Evolutionary conservation across 2,797 vertebrate genomes (phyloP).

Genomic region (Coilia nasus): DNA sequence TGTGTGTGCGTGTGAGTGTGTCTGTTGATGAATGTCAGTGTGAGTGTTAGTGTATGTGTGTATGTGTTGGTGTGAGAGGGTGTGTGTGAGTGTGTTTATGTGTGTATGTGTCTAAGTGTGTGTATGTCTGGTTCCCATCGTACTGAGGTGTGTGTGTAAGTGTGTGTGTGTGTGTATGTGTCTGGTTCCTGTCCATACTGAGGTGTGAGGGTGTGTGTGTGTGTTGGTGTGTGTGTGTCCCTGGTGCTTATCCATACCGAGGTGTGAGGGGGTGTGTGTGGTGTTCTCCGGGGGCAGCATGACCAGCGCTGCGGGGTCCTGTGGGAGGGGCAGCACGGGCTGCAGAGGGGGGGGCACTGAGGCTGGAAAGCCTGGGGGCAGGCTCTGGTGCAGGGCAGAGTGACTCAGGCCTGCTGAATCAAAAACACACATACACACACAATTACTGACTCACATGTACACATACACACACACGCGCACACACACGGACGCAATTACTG

Average conservation of each 20-base stretch:
- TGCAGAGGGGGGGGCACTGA: conserved; percentile 91
- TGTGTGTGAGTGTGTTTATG: conserved; percentile 65
- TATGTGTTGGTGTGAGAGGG: conserved; percentile 70
- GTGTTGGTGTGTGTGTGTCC: conserved; percentile 25
- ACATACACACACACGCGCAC: not conserved
- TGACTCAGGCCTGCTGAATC: conserved; percentile 86
- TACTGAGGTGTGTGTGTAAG: conserved; percentile 63
- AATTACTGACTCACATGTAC: not conserved
- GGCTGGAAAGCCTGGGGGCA: conserved; percentile 90
- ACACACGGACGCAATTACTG: not conserved
- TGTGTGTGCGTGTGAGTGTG: conserved; percentile 26
- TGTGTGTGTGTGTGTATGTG: conserved; percentile 71
- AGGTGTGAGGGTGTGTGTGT: conserved; percentile 28
- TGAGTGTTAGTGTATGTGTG: not conserved
- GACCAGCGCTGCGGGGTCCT: conserved; percentile 88
- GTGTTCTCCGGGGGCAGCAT: conserved; percentile 90
- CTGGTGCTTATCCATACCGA: conserved; percentile 74
- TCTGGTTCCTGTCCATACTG: not conserved
- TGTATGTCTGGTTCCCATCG: conserved; percentile 30
- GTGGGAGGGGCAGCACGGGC: conserved; percentile 90
- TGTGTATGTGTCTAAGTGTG: conserved; percentile 23
- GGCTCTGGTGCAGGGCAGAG: conserved; percentile 91
- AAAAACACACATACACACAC: conserved; percentile 29
- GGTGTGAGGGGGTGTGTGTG: conserved; percentile 80
- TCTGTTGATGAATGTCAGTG: conserved; percentile 82